phyloP scores from a whole-genome alignment of 1,140 invertebrate species.

The Dolichoris vasculosae region DNA sequence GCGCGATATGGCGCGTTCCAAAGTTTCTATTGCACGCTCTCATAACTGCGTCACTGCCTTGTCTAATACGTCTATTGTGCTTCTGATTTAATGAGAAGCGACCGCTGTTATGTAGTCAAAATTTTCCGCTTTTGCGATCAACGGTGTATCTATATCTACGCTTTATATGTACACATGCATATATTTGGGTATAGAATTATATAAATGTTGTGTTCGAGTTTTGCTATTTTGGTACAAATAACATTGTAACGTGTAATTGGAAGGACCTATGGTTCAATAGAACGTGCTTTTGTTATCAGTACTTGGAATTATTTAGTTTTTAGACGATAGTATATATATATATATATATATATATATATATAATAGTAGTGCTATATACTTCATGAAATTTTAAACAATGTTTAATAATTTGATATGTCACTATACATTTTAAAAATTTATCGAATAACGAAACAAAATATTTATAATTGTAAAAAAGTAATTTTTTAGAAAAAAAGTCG shows the following conservation, averaged over 20 bases:
- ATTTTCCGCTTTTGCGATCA: constrained; percentile 22
- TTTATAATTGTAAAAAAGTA: too few species aligned
- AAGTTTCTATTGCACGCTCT: constrained; percentile 9
- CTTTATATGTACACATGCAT: not conserved
- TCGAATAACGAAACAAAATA: too few species aligned
- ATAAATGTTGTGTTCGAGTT: not conserved
- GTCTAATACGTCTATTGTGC: constrained; percentile 41
- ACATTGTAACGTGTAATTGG: not conserved
- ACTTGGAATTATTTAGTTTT: too few species aligned
- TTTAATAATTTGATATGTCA: too few species aligned
- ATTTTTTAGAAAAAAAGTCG: too few species aligned
- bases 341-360: too few species aligned
- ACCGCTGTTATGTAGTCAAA: constrained; percentile 11
- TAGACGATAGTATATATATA: too few species aligned
- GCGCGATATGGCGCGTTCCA: not conserved
- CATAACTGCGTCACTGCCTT: constrained; percentile 14
- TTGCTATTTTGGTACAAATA: not conserved
- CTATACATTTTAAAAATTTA: too few species aligned
- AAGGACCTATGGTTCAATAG: not conserved
- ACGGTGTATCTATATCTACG: not conserved
- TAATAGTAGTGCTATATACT: too few species aligned
- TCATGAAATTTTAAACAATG: too few species aligned
- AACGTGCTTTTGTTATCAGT: not conserved
- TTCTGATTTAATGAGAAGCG: constrained; percentile 42
- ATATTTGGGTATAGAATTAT: not conserved